phyloP scores from a whole-genome alignment of 2,888 invertebrate genomes.

The Eupithecia insigniata region DNA sequence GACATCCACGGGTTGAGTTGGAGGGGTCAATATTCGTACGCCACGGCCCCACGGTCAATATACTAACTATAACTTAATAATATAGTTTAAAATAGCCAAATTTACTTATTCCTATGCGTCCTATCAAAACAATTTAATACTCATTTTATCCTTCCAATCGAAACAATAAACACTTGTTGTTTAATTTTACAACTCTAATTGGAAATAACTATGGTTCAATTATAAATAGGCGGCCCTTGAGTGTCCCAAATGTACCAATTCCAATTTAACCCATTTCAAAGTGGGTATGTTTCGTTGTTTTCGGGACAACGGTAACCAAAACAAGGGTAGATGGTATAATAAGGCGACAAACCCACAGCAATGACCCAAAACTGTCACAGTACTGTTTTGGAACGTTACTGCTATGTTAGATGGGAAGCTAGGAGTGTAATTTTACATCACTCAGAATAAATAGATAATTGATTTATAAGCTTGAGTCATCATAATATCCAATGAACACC shows the following conservation, averaged over 20 bases:
- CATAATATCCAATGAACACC: no score
- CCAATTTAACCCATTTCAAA: constrained; percentile 31
- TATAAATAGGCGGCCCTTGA: constrained; percentile 14
- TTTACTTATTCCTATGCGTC: no score
- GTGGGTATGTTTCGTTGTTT: constrained; percentile 22
- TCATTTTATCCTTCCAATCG: not conserved
- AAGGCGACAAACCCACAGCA: constrained; percentile 17
- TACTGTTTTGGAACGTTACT: constrained; percentile 6
- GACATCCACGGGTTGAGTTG: no score
- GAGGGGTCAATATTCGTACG: no score
- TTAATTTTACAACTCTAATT: constrained; percentile 6
- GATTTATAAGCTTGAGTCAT: no score
- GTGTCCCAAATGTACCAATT: constrained; percentile 10
- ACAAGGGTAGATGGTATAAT: constrained; percentile 32
- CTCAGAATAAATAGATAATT: not conserved
- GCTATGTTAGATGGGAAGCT: constrained; percentile 2
- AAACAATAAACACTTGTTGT: constrained; percentile 17
- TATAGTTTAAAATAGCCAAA: no score
- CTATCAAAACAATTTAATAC: no score
- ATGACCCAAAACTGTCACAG: constrained; percentile 44
- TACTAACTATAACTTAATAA: no score
- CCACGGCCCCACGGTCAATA: no score
- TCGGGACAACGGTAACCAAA: constrained; percentile 30
- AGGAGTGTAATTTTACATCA: not conserved
- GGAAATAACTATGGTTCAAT: constrained; percentile 19